These are phyloP conservation scores for Noctua comes DNA, from an alignment of 2,888 invertebrate species.

Conservation along the genomic window DNA sequence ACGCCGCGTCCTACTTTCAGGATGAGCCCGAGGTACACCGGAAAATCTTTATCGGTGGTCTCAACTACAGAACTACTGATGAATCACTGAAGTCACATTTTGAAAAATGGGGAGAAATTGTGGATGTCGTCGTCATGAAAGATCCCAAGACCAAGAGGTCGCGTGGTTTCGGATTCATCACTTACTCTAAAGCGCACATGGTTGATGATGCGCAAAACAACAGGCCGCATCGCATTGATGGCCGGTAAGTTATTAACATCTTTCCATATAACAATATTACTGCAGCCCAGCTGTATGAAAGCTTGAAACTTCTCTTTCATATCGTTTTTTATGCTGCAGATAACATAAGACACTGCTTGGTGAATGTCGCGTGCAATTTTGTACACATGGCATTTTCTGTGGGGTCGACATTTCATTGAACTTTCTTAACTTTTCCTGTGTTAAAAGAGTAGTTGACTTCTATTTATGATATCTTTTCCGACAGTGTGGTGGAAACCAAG, in stretches of 20 bases:
- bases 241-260: slow-evolving; percentile 89
- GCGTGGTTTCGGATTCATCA: slow-evolving; percentile 99
- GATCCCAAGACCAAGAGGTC: slow-evolving; percentile 98
- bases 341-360: slow-evolving; percentile 83
- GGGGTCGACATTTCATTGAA: slow-evolving; percentile 77
- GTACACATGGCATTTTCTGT: slow-evolving; percentile 87
- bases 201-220: slow-evolving; percentile 98
- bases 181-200: slow-evolving; percentile 98
- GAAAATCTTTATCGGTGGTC: slow-evolving; percentile 98
- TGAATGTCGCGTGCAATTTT: slow-evolving; percentile 81
- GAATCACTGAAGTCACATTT: slow-evolving; percentile 98
- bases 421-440: neutral
- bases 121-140: slow-evolving; percentile 99
- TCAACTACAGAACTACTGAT: slow-evolving; percentile 98
- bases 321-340: slow-evolving; percentile 88
- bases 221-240: slow-evolving; percentile 97
- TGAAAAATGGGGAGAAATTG: slow-evolving; percentile 99
- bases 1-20: slow-evolving; percentile 84
- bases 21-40: slow-evolving; percentile 96
- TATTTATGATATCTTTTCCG: slow-evolving; percentile 23
- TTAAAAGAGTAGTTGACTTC: neutral
- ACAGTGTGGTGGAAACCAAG: slow-evolving; percentile 98
- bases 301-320: slow-evolving; percentile 76
- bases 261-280: neutral
- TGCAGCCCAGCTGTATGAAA: slow-evolving; percentile 88